Percentiles rank a stretch among this genome's conserved stretches.
Evolutionary conservation across 2,113 vertebrate genomes (phyloP).

Genomic region (Eclectus roratus): DNA sequence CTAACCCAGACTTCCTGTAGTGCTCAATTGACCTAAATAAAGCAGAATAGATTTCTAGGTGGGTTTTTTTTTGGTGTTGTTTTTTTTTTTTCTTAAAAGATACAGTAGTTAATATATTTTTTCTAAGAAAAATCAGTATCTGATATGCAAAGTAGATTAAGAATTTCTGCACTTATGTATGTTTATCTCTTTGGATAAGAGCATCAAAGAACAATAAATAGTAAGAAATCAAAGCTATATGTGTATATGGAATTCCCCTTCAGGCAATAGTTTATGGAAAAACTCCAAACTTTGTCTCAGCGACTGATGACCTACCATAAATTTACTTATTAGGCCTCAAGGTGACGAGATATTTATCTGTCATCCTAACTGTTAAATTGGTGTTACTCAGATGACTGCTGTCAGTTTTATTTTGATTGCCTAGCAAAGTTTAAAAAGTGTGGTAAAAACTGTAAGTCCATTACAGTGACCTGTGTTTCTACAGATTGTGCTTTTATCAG

Average conservation of each 20-base stretch:
- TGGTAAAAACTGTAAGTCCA: background rate
- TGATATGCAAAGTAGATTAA: background rate
- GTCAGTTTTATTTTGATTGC: background rate
- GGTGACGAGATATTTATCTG: background rate
- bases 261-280: background rate
- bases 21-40: background rate
- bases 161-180: background rate
- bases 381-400: background rate
- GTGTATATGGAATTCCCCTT: background rate
- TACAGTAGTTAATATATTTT: background rate
- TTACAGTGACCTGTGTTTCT: background rate
- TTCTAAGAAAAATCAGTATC: background rate
- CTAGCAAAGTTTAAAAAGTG: background rate
- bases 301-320: background rate
- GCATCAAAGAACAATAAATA: background rate
- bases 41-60: background rate
- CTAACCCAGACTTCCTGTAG: background rate
- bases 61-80: background rate
- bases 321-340: background rate
- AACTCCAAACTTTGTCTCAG: rapidly evolving
- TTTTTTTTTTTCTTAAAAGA: background rate
- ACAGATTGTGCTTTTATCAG: background rate
- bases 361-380: background rate
- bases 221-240: background rate
- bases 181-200: background rate